Base-by-base conservation (phyloP, 2,888 invertebrate species). In the Lasioglossum pauxillum region DNA sequence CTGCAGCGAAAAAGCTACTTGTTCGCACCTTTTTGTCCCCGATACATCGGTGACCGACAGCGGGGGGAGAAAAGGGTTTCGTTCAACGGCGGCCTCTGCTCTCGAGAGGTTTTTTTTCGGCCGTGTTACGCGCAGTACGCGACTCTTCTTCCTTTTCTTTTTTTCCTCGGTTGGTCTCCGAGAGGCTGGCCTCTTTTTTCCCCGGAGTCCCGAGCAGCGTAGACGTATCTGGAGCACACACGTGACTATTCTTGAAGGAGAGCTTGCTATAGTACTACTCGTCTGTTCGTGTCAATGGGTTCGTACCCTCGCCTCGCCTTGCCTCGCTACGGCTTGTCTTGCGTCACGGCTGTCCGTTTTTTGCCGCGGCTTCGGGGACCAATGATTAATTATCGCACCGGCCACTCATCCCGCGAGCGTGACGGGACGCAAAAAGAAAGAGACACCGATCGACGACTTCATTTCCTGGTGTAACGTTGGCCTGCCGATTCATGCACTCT, bases 331-430 rank as follows among this genome's bases (percentile, higher is more conserved):
- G 35, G 7, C 35, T 67, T 31, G 31, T 38, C 31, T 19, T 19
- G 82, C 82, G 84, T 71, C 86, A 85, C 82, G 75, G 78, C 78
- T 80, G 88, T 86, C 90, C 81, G 83, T 86, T 90, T 91, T 92
- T 91, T 75, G 84, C 82, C 84, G 79, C 77, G 80, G 82, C 71
- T 80, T 85, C 85, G 85, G 85, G 88, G 88, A 86, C 89, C 91
- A 91, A 90, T 92, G 88, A 92, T 92, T 92, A 92, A 92, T 92
- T 92, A 91, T 89, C 83, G 84, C 75, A 67, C 27, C 82, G 84
- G 75, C 80, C 84, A 75, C 79, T 88, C 79, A 78, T 86, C 85
- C 72, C 78, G 75, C 38, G 85, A 23, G 38, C 81, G 83, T 85
- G 79, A 72, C 76, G 78, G 64, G 82, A 82, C 87, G 78, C 49